Evolutionary conservation across 2,797 vertebrate species (phyloP).

Genomic region (Sebastes diploproa): DNA sequence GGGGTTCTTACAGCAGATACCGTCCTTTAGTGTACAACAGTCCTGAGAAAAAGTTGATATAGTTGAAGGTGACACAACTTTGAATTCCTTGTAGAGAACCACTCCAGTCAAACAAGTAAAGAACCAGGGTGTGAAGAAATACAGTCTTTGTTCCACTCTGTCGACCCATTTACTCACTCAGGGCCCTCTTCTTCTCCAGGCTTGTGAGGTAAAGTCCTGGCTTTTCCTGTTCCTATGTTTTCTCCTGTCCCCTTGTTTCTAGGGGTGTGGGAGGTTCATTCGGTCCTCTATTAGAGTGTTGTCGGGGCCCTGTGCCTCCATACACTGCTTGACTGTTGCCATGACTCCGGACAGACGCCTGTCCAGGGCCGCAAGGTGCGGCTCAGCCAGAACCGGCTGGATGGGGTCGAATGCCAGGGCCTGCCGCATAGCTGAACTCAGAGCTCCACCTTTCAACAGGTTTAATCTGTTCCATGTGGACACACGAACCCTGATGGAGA

Average conservation of each 20-base stretch:
- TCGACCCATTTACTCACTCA: background rate
- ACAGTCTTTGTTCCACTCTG: conserved; percentile 15
- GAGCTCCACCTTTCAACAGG: conserved; percentile 88
- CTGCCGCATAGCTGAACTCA: conserved; percentile 90
- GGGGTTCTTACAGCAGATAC: conserved; percentile 25
- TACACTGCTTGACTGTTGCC: conserved; percentile 93
- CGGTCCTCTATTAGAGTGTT: conserved; percentile 94
- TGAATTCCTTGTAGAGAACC: conserved; percentile 6
- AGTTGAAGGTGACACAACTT: background rate
- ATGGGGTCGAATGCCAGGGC: conserved; percentile 92
- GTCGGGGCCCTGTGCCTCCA: conserved; percentile 92
- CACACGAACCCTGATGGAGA: conserved; percentile 87
- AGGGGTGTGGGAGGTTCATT: conserved; percentile 96
- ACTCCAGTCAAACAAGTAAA: background rate
- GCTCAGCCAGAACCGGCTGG: conserved; percentile 87
- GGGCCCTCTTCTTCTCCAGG: background rate
- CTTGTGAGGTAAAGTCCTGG: conserved; percentile 8
- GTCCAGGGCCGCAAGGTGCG: conserved; percentile 91
- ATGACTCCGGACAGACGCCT: conserved; percentile 90
- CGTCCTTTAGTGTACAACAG: conserved; percentile 37
- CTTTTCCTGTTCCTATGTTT: background rate
- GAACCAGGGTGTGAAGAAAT: background rate
- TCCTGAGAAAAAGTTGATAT: conserved; percentile 56
- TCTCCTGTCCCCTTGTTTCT: conserved; percentile 23
- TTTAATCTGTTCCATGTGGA: conserved; percentile 97